Base-by-base conservation (phyloP, 2,888 invertebrate genomes). In the Nesidiocoris tenuis region DNA sequence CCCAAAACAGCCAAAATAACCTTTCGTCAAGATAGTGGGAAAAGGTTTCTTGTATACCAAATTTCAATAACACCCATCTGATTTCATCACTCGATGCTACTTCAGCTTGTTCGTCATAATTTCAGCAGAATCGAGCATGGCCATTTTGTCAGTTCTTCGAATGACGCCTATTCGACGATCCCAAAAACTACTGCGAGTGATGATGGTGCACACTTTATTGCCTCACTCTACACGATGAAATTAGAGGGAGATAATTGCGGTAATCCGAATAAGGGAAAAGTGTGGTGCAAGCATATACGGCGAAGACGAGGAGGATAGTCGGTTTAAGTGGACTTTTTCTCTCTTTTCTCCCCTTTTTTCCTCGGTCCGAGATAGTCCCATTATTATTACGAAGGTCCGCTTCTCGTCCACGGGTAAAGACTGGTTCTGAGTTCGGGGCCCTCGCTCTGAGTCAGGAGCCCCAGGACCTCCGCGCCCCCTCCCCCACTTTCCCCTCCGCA, bases 361-460 rank as follows among this genome's bases (percentile, higher is more conserved):
- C 23, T n/a, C n/a, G n/a, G n/a, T n/a, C 39, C 22, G 71, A 61
- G 71, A 71, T 71, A 61, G 59, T 71, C 71, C 71, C 71, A 61
- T 71, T 71, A 71, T 71, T 71, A 71, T 71, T 71, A 71, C 61
- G 61, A 39, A 56, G 71, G 54, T 1, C 39, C 61, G 39, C 39
- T 39, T 39, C 39, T 39, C 39, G 39, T 39, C 39, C 5, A 39
- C 71, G 71, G 61, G 61, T 61, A 61, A 71, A 71, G 71, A 71
- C 71, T 71, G 71, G 71, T 71, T 71, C 68, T 39, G 39, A 12
- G 39, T 39, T 39, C 39, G 39, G 39, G 39, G 39, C 12, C 39
- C 39, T 39, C 39, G 39, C 39, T 68, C 61, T 61, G 71, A 61
- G 61, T 61, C 61, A 54, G 71, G 71, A 17, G 39, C 66, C 61